Base-by-base conservation (phyloP, 2,888 invertebrate genomes). In the Callinectes sapidus region DNA sequence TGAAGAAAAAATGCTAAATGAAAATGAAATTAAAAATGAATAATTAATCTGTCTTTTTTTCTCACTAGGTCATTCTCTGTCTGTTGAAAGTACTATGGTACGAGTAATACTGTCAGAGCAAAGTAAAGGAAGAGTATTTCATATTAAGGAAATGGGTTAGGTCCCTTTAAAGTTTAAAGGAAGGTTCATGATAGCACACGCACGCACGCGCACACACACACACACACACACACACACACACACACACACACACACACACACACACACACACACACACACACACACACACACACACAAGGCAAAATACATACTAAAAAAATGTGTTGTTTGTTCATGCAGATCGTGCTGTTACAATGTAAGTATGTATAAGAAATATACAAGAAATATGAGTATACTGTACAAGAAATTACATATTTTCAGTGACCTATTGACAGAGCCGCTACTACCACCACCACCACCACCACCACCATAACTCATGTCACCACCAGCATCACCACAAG, bases 251-350 rank as follows among this genome's bases (percentile, higher is more conserved):
- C 66, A n/a, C n/a, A 61, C 42, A 88, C 32, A 88, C 32, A 55
- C 42, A 55, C 42, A 88, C 42, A 48, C 35, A 89, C 35, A 89
- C 55, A 89, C 55, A 89, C 48, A 42, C 42, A 54, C 55, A 32
- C 61, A 48, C 61, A 85, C 85, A 85, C 85, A 55, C 42, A 85
- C 10, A 2, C 66, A 10, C 66, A 28, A 35, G 42, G 39, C 35
- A 35, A 18, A 35, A 86, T 0, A 86, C 14, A 86, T 28, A 23
- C 42, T 48, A 42, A 1, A 42, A 8, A 32, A 87, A 48, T 87
- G 81, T 35, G 28, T n/a, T 10, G 18, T 81, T 14, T 81, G 32
- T 35, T 35, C 81, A 81, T 81, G 81, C 81, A 81, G 35, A 32
- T 81, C 81, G 16, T 81, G 81, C 35, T 35, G n/a, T 71, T n/a